These are phyloP conservation scores for Drosophila kikkawai DNA, from an alignment of 1,140 invertebrate species.

Conservation along the genomic window DNA sequence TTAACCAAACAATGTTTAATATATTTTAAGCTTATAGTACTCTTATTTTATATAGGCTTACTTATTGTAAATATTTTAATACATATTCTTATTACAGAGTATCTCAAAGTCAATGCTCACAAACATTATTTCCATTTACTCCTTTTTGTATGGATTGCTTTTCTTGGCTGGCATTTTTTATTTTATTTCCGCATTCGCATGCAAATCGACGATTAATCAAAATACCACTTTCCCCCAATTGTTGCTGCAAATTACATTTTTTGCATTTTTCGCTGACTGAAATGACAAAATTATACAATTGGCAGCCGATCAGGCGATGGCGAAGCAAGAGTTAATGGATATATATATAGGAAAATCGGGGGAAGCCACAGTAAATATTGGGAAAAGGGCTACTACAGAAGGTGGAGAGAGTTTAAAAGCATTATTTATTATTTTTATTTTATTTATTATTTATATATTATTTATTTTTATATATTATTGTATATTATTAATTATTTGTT, in stretches of 20 bases:
- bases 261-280: slow-evolving; percentile 40
- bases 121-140: neutral
- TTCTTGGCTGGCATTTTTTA: neutral
- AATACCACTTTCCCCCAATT: slow-evolving; percentile 65
- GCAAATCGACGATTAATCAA: slow-evolving; percentile 73
- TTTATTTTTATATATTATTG: no score
- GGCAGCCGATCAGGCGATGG: slow-evolving; percentile 33
- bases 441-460: no score
- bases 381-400: no score
- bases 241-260: slow-evolving; percentile 69
- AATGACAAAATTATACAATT: slow-evolving; percentile 57
- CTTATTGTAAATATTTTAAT: neutral
- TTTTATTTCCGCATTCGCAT: slow-evolving; percentile 53
- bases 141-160: slow-evolving; percentile 27
- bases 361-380: slow-evolving; percentile 27
- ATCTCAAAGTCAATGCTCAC: neutral
- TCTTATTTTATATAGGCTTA: no score
- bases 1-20: no score
- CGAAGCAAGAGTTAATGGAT: slow-evolving; percentile 48
- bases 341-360: slow-evolving; percentile 18
- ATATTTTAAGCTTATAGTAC: no score
- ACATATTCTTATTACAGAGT: neutral
- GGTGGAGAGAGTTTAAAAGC: no score
- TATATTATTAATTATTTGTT: no score
- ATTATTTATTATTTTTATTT: no score